phyloP scores from a whole-genome alignment of 2,113 vertebrate species.

The Corvus cornix region DNA sequence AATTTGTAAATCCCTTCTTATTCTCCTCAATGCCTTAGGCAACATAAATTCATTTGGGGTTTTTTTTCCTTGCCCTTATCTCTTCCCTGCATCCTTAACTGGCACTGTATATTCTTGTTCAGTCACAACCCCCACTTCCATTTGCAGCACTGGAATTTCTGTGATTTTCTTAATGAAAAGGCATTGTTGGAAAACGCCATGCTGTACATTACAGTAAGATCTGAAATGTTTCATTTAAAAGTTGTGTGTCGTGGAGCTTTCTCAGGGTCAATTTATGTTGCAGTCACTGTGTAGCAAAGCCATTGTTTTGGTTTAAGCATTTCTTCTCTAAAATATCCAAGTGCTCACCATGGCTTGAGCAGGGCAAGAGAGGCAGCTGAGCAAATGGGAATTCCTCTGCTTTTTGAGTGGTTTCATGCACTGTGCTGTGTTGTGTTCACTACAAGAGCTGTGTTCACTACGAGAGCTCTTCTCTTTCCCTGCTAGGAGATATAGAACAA shows the following conservation, averaged over 20 bases:
- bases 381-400: neutral
- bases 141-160: neutral
- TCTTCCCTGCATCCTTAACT: constrained; percentile 39
- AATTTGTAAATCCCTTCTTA: constrained; percentile 67
- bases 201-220: neutral
- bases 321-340: neutral
- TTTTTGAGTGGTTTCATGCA: neutral
- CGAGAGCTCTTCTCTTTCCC: neutral
- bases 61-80: constrained; percentile 20
- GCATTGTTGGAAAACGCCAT: neutral
- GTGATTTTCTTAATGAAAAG: constrained; percentile 27
- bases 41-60: constrained; percentile 36
- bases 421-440: neutral
- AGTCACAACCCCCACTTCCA: neutral
- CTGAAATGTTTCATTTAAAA: neutral
- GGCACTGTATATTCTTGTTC: neutral
- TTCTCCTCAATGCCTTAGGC: constrained; percentile 39
- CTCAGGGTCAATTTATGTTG: neutral
- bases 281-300: neutral
- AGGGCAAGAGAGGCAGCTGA: neutral
- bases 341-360: neutral
- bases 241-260: neutral
- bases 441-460: neutral
- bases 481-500: neutral
- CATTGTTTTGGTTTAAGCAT: neutral